These are phyloP conservation scores for Cassiopea andromeda DNA, from an alignment of 30 jellyfish, hydroid and myxozoan species.

Conservation along the genomic window DNA sequence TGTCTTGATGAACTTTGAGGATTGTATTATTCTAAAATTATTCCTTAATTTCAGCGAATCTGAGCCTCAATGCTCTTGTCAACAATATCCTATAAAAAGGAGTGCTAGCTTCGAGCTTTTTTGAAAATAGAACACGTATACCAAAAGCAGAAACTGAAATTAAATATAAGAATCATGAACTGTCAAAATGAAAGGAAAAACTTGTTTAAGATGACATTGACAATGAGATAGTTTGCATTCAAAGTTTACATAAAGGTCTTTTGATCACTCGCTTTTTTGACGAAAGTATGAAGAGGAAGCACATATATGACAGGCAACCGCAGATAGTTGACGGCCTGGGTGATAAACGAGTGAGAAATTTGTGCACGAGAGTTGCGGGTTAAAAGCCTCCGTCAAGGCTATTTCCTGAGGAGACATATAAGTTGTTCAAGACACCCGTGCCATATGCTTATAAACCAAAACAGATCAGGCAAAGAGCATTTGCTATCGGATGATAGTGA, in stretches of 20 bases:
- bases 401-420: conserved; percentile 40
- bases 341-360: conserved; percentile 12
- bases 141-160: too few relatives aligned
- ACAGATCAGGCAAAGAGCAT: conserved; percentile 37
- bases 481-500: background rate
- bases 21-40: too few relatives aligned
- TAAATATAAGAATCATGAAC: too few relatives aligned
- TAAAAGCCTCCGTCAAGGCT: background rate
- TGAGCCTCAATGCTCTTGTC: too few relatives aligned
- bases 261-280: background rate
- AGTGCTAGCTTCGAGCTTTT: too few relatives aligned
- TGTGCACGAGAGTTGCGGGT: conserved; percentile 44
- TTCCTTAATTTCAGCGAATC: too few relatives aligned
- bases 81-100: too few relatives aligned
- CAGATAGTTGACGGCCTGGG: conserved; percentile 3
- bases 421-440: conserved; percentile 1
- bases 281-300: background rate
- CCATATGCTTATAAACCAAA: conserved; percentile 52
- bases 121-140: too few relatives aligned
- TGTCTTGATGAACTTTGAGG: too few relatives aligned
- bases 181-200: too few relatives aligned
- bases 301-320: background rate
- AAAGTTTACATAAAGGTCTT: background rate
- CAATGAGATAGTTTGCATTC: too few relatives aligned
- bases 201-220: too few relatives aligned